Evolutionary conservation across 2,113 vertebrate genomes (phyloP), one percentile per base, ranked within the genome.

Genomic region (Limanda limanda): DNA sequence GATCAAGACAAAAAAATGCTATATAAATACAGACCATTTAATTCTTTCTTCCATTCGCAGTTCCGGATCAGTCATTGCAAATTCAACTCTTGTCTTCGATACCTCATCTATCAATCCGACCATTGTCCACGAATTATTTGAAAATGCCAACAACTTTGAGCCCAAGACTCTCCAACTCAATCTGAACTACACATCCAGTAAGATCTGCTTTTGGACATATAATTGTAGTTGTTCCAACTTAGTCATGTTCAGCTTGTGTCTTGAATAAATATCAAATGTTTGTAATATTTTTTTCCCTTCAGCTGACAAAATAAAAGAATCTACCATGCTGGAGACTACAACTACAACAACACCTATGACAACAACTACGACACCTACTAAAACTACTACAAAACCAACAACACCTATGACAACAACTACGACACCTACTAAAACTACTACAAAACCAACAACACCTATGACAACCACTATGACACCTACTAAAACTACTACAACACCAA

Each of bases 11-110:
- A 10, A 37, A 37, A 37, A 37, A 10, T 37, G 35, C 35, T 1
- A 9, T 37, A 37, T 37, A 37, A 10, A 37, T 37, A 37, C 35
- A 37, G 35, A 37, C 7, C 35, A 20, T 20, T 51, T 17, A 20
- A 17, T 15, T n/a, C 3, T 21, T 10, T 54, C 11, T 51, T 69
- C 45, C 48, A 7, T 73, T 79, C 60, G 48, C 80, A 92, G 91
- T 0, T 52, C 67, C 3, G 88, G 84, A 61, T 85, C 91, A 23
- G 83, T 92, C 21, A 87, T 91, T 0, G 90, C 90, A 25, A 74
- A 70, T 25, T 0, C 60, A 31, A 84, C 8, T 54, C 0, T 92
- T 12, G 6, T 61, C 23, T 93, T 93, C 37, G 4, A 68, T 5
- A 73, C 69, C 0, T 0, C 0, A 0, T 1, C 0, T 0, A 83